Conservation (phyloP, 2,797 vertebrate genomes). For the Lagocephalus sceleratus region DNA sequence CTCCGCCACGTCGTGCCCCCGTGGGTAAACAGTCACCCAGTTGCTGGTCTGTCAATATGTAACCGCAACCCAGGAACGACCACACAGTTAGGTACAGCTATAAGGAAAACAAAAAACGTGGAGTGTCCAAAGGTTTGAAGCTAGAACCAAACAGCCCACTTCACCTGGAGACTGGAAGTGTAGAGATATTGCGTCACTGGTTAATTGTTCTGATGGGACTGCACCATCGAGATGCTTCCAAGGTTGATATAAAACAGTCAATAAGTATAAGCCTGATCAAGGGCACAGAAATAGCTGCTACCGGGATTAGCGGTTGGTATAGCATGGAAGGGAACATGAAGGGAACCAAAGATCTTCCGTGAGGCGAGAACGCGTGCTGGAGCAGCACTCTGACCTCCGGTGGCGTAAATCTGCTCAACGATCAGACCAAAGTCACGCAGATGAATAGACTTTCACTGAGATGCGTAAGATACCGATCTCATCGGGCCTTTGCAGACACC, state of each 20-base stretch:
- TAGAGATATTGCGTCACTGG: constrained; percentile 14
- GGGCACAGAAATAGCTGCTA: constrained; percentile 37
- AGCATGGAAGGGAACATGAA: background rate
- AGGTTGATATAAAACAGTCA: constrained; percentile 30
- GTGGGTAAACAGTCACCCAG: constrained; percentile 2
- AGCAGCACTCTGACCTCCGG: too few relatives aligned
- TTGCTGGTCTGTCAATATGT: constrained; percentile 28
- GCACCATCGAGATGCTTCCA: constrained; percentile 11
- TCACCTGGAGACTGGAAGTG: background rate
- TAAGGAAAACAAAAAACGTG: constrained; percentile 1
- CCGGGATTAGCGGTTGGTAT: constrained; percentile 27
- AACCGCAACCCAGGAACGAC: constrained; percentile 16
- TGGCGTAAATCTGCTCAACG: too few relatives aligned
- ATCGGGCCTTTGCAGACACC: too few relatives aligned
- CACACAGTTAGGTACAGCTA: constrained; percentile 7
- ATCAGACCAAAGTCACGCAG: too few relatives aligned
- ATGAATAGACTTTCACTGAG: too few relatives aligned
- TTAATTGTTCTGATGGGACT: constrained; percentile 33
- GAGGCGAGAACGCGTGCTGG: too few relatives aligned
- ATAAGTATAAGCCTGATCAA: constrained; percentile 47
- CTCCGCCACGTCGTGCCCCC: constrained; percentile 1
- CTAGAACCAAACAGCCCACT: background rate
- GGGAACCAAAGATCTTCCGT: too few relatives aligned
- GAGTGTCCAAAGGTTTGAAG: background rate
- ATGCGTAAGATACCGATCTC: too few relatives aligned